A percentile compares a stretch with the other conserved stretches of the same genome.
These are phyloP conservation scores for Tor tambroides DNA, from an alignment of 2,113 vertebrate species.

Conservation along the genomic window DNA sequence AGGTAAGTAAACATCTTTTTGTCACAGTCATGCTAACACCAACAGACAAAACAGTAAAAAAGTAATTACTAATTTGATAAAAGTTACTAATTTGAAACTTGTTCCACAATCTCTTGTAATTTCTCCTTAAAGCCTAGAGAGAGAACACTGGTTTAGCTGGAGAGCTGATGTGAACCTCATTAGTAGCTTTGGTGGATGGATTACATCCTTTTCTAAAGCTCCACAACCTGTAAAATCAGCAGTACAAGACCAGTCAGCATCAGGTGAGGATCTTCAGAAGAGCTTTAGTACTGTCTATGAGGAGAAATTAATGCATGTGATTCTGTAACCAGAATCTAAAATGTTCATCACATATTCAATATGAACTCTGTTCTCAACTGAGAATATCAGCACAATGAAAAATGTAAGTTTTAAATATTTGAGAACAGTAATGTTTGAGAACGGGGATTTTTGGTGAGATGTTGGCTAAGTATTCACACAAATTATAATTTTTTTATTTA, in stretches of 20 bases:
- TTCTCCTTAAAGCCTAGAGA: neutral
- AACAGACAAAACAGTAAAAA: neutral
- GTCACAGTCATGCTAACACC: neutral
- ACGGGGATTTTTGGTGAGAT: neutral
- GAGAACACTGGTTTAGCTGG: slow-evolving; percentile 4
- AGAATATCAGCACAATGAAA: neutral
- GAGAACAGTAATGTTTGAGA: neutral
- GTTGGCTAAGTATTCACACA: neutral
- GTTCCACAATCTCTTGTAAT: neutral
- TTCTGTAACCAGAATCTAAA: neutral
- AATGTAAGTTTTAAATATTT: neutral
- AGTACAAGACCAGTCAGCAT: neutral
- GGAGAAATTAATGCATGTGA: neutral
- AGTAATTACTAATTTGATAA: neutral
- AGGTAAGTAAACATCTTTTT: neutral
- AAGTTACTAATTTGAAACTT: neutral
- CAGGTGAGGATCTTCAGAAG: neutral
- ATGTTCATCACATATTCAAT: neutral
- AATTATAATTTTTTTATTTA: neutral
- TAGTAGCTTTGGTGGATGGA: neutral
- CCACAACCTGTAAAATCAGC: neutral
- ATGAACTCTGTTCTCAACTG: neutral
- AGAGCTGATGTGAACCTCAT: slow-evolving; percentile 1
- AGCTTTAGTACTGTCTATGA: neutral
- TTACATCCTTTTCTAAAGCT: neutral